phyloP scores from a whole-genome alignment of 2,113 vertebrate genomes.

The Brachypteracias leptosomus region DNA sequence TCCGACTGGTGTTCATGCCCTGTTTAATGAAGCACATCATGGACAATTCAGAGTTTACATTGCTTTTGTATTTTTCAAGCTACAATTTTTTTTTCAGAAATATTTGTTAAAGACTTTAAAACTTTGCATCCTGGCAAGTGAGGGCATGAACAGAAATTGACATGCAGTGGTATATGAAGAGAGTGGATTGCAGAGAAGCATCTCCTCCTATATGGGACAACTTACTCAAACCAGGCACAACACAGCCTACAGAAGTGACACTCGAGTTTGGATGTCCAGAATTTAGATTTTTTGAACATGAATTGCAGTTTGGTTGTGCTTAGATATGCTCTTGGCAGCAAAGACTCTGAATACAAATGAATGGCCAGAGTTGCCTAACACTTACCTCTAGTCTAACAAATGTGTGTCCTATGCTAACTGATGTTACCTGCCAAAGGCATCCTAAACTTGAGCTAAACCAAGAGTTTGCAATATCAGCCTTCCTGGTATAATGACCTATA shows the following conservation, averaged over 20 bases:
- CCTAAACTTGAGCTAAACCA: not conserved
- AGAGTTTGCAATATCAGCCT: not conserved
- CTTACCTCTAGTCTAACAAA: not conserved
- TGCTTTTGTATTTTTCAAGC: not conserved
- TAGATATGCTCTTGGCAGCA: not conserved
- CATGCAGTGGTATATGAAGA: accelerated
- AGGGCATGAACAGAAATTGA: not conserved
- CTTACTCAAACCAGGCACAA: not conserved
- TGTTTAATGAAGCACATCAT: not conserved
- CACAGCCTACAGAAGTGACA: not conserved
- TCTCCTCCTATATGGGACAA: accelerated
- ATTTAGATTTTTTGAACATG: too few species aligned
- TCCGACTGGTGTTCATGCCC: not conserved
- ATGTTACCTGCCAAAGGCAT: not conserved
- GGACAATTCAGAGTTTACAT: not conserved
- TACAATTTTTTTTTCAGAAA: not conserved
- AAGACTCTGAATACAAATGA: not conserved
- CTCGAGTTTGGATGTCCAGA: not conserved
- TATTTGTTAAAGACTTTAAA: not conserved
- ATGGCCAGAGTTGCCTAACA: not conserved
- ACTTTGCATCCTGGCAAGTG: not conserved
- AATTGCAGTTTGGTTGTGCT: not conserved
- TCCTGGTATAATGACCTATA: not conserved
- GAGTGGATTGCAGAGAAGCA: not conserved
- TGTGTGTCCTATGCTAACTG: accelerated